A percentile compares a stretch with the other conserved stretches of the same genome.
These are phyloP conservation scores for Petrosia ficiformis DNA, from an alignment of 37 sponge, comb jelly and placozoan species.

Conservation along the genomic window DNA sequence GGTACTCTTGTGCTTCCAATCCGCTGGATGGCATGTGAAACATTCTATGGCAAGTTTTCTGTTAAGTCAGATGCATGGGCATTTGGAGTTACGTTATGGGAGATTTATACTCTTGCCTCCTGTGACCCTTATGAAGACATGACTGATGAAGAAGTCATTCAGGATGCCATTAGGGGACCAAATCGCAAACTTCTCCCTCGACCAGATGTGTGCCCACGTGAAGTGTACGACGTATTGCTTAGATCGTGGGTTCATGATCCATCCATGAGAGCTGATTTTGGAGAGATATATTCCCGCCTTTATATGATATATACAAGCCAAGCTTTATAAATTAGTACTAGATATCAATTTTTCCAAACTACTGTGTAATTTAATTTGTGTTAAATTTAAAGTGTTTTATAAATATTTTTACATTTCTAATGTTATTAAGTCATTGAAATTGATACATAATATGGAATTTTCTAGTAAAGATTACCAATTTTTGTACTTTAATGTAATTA, in stretches of 20 bases:
- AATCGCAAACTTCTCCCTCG: conserved; percentile 31
- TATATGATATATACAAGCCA: conserved; percentile 64
- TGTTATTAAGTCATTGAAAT: too few relatives aligned
- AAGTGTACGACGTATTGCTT: conserved; percentile 71
- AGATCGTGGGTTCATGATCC: conserved; percentile 75
- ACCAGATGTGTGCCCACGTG: conserved; percentile 45
- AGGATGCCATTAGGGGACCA: conserved; percentile 73
- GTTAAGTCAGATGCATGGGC: conserved; percentile 87
- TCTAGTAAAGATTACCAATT: too few relatives aligned
- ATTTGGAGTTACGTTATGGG: conserved; percentile 85
- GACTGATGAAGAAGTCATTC: conserved; percentile 84
- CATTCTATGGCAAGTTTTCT: conserved; percentile 86
- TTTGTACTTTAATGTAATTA: too few relatives aligned
- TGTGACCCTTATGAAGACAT: conserved; percentile 73
- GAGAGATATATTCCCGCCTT: conserved; percentile 56
- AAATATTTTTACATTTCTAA: not conserved
- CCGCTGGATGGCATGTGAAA: conserved; percentile 89
- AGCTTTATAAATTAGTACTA: conserved; percentile 19
- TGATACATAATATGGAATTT: too few relatives aligned
- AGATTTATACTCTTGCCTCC: conserved; percentile 72
- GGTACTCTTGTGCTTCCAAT: conserved; percentile 68
- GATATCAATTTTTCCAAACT: not conserved
- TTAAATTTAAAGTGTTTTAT: not conserved
- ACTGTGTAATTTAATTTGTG: not conserved
- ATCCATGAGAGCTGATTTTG: conserved; percentile 59